These are phyloP conservation scores for Encarsia formosa DNA, from an alignment of 2,888 invertebrate species.

Conservation along the genomic window DNA sequence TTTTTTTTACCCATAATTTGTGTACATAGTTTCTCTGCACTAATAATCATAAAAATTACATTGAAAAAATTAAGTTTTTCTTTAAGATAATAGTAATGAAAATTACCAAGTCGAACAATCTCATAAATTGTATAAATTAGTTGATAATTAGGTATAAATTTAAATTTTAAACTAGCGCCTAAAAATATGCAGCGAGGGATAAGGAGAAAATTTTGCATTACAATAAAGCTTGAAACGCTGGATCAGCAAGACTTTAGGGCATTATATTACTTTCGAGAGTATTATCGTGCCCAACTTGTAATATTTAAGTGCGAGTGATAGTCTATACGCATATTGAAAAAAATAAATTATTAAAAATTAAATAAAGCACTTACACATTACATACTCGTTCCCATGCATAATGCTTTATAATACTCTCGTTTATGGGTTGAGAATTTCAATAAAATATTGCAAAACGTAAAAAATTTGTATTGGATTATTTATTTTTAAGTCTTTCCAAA, in stretches of 20 bases:
- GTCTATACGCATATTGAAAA: slow-evolving; percentile 39
- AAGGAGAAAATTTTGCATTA: slow-evolving; percentile 6
- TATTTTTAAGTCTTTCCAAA: too few relatives aligned
- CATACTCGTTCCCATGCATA: background rate
- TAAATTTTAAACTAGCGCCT: too few relatives aligned
- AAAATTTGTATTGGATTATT: slow-evolving; percentile 46
- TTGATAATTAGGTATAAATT: too few relatives aligned
- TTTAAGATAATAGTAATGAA: too few relatives aligned
- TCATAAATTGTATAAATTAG: too few relatives aligned
- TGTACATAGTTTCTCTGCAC: too few relatives aligned
- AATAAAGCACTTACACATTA: background rate
- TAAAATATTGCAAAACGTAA: slow-evolving; percentile 8
- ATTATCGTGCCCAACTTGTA: slow-evolving; percentile 52
- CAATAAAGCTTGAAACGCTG: slow-evolving; percentile 26
- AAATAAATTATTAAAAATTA: slow-evolving; percentile 32
- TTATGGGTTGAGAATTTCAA: slow-evolving; percentile 43
- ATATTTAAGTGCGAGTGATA: slow-evolving; percentile 51
- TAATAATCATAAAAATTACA: too few relatives aligned
- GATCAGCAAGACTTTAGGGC: slow-evolving; percentile 52
- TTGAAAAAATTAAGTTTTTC: too few relatives aligned
- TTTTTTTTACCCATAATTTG: too few relatives aligned
- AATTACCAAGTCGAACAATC: too few relatives aligned
- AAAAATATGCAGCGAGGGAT: too few relatives aligned
- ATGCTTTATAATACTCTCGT: slow-evolving; percentile 45
- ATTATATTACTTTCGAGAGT: slow-evolving; percentile 51